Conservation (phyloP, 1,140 invertebrate genomes). For the Anagrus nilaparvatae region DNA sequence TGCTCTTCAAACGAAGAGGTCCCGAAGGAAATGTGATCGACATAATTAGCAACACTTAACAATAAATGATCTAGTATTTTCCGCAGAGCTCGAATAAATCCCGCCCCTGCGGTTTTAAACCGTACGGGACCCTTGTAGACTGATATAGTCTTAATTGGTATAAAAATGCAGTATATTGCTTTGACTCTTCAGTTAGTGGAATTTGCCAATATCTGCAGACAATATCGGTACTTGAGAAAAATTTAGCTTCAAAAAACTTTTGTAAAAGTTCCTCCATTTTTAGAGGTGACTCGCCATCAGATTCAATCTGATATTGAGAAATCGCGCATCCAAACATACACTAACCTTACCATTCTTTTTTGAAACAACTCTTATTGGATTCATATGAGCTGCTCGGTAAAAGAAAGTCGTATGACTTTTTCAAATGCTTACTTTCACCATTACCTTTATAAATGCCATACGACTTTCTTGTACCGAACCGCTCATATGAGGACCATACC, state of each 20-base stretch:
- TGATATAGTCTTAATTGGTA: slow-evolving; percentile 2
- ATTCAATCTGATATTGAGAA: slow-evolving; percentile 17
- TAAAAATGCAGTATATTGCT: slow-evolving; percentile 9
- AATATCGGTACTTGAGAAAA: slow-evolving; percentile 8
- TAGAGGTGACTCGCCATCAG: slow-evolving; percentile 15
- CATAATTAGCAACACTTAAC: too few species aligned
- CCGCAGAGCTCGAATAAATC: too few species aligned
- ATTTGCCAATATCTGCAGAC: slow-evolving; percentile 14
- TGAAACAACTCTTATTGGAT: slow-evolving; percentile 6
- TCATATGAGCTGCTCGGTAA: too few species aligned
- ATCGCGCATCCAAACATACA: slow-evolving; percentile 19
- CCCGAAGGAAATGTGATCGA: too few species aligned
- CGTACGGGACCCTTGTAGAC: slow-evolving; percentile 7
- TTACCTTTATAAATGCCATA: too few species aligned
- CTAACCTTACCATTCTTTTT: slow-evolving; percentile 15
- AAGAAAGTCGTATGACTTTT: too few species aligned
- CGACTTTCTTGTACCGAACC: too few species aligned
- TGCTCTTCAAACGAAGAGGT: too few species aligned
- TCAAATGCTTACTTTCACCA: too few species aligned
- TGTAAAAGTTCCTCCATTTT: slow-evolving; percentile 10
- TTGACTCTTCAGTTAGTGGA: slow-evolving; percentile 2
- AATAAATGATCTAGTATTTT: too few species aligned
- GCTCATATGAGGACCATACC: too few species aligned
- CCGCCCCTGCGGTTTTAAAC: slow-evolving; percentile 5
- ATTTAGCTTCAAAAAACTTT: slow-evolving; percentile 7